Evolutionary conservation across 2,888 invertebrate species (phyloP).

Genomic region (Melieria crassipennis): DNA sequence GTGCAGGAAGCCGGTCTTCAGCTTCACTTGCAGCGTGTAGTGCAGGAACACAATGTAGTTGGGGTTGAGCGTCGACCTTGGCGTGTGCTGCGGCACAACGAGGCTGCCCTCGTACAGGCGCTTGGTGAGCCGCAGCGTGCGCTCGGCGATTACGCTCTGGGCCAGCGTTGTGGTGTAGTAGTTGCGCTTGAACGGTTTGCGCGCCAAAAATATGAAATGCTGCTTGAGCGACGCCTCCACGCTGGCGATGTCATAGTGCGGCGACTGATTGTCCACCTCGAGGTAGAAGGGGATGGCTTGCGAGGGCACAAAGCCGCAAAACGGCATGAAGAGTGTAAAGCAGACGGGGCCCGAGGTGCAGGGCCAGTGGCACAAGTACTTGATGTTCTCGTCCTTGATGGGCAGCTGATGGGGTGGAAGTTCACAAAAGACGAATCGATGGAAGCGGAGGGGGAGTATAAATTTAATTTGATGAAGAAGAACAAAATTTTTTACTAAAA

Average conservation of each 20-base stretch:
- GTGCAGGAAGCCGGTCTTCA: constrained; percentile 58
- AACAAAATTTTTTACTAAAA: background rate
- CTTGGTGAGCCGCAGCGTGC: constrained; percentile 54
- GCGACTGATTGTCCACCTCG: constrained; percentile 73
- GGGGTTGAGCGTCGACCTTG: constrained; percentile 72
- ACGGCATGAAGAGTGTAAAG: constrained; percentile 68
- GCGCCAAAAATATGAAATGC: constrained; percentile 58
- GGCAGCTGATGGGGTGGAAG: constrained; percentile 45
- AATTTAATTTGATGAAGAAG: background rate
- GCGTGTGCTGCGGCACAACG: constrained; percentile 72
- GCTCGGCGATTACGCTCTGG: constrained; percentile 53
- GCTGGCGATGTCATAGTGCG: constrained; percentile 55
- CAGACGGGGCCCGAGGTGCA: constrained; percentile 58
- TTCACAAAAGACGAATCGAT: background rate
- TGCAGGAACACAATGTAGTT: constrained; percentile 59
- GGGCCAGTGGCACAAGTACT: constrained; percentile 60
- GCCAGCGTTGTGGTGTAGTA: constrained; percentile 55
- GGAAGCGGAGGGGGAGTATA: background rate
- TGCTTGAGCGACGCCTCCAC: constrained; percentile 57
- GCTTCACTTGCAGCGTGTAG: constrained; percentile 55
- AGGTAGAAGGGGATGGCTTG: constrained; percentile 75
- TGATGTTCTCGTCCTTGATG: constrained; percentile 56
- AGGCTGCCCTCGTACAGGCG: constrained; percentile 69
- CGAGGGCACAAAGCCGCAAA: constrained; percentile 77
- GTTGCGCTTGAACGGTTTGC: constrained; percentile 58